phyloP scores from a whole-genome alignment of 1,140 invertebrate species.

The Portunus trituberculatus region DNA sequence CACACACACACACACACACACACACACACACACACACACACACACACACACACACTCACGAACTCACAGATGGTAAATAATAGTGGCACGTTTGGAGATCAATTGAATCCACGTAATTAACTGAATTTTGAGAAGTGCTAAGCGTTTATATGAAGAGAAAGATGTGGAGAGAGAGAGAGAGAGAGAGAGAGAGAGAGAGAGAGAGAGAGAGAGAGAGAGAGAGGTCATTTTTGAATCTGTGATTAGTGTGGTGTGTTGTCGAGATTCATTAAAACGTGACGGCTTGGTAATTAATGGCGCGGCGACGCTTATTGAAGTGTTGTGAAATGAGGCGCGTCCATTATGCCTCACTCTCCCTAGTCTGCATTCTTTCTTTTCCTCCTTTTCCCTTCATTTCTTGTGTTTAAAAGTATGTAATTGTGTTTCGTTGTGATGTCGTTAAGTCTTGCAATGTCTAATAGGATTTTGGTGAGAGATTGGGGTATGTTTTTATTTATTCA shows the following conservation, averaged over 20 bases:
- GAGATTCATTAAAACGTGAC: background rate
- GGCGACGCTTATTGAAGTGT: background rate
- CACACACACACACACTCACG: background rate
- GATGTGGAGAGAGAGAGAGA: background rate
- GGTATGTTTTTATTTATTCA: too few relatives aligned
- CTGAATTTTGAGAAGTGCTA: too few relatives aligned
- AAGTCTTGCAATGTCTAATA: too few relatives aligned
- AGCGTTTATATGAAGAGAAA: too few relatives aligned
- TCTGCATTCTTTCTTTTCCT: too few relatives aligned
- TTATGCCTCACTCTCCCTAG: background rate
- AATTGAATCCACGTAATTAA: too few relatives aligned
- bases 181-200: background rate
- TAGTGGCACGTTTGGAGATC: background rate
- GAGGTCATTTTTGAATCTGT: background rate
- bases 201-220: background rate
- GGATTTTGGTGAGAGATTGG: too few relatives aligned
- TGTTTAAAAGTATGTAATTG: too few relatives aligned
- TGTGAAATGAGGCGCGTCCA: background rate
- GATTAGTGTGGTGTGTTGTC: constrained; percentile 20
- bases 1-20: background rate
- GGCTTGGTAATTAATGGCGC: background rate
- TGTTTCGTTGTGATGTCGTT: too few relatives aligned
- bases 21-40: too few relatives aligned
- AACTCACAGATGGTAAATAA: background rate
- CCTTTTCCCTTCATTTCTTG: too few relatives aligned